A percentile compares a stretch with the other conserved stretches of the same genome.
Conservation (phyloP, 2,113 vertebrate species). For the Colossoma macropomum region DNA sequence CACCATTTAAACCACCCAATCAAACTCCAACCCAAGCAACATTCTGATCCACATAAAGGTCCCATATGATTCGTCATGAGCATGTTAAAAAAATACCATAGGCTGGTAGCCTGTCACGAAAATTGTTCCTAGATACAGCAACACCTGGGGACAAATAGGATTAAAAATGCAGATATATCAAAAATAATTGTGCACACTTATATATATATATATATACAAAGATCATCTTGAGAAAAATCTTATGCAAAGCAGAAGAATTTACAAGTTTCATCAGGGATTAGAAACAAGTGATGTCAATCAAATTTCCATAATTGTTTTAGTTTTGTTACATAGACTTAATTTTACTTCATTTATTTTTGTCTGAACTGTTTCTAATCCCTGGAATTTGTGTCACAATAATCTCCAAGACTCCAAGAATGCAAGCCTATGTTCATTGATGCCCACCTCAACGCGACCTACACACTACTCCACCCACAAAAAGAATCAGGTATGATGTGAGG, state of each 20-base stretch:
- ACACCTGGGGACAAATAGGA: constrained; percentile 60
- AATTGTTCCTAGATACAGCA: constrained; percentile 65
- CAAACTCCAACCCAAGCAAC: constrained; percentile 48
- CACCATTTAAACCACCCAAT: constrained; percentile 47
- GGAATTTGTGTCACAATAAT: neutral
- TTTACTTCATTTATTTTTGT: neutral
- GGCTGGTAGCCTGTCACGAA: constrained; percentile 64
- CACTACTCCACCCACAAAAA: constrained; percentile 5
- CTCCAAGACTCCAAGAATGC: neutral
- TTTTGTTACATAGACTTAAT: neutral
- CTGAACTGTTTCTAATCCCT: neutral
- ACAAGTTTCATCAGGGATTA: neutral
- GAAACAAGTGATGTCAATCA: neutral
- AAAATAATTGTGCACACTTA: neutral
- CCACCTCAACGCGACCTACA: constrained; percentile 5
- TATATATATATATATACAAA: neutral
- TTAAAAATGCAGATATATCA: constrained; percentile 8
- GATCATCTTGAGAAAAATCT: neutral
- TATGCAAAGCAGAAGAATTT: neutral
- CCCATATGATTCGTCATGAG: constrained; percentile 50
- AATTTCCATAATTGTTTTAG: neutral
- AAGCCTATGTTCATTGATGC: neutral
- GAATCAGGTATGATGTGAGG: constrained; percentile 7
- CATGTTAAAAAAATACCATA: constrained; percentile 60
- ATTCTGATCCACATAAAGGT: constrained; percentile 23